Evolutionary conservation across 2,113 vertebrate genomes (phyloP).

Genomic region (Thomomys bottae): DNA sequence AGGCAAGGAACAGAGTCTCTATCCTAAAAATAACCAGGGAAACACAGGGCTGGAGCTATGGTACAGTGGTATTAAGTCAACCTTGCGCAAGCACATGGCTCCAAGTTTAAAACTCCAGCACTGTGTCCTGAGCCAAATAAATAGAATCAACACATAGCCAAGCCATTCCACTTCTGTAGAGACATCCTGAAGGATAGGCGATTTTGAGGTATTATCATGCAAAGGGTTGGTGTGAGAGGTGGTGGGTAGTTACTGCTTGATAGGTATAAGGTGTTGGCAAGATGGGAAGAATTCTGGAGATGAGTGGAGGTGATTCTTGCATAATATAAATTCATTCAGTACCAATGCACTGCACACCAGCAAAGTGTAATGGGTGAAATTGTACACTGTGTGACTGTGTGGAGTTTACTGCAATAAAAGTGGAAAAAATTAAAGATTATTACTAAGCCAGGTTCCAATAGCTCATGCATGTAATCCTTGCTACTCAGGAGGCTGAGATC

Average conservation of each 20-base stretch:
- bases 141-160: not conserved
- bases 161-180: not conserved
- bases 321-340: not conserved
- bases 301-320: not conserved
- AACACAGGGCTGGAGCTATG: too few species aligned
- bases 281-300: not conserved
- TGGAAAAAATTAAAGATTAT: not conserved
- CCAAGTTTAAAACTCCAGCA: too few species aligned
- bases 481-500: too few species aligned
- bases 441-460: too few species aligned
- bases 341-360: not conserved
- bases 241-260: not conserved
- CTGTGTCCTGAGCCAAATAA: too few species aligned
- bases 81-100: too few species aligned
- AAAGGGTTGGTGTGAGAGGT: rapidly evolving
- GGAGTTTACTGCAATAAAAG: slow-evolving; percentile 1
- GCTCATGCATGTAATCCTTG: too few species aligned
- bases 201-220: not conserved
- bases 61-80: too few species aligned
- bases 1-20: too few species aligned
- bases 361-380: not conserved
- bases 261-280: not conserved
- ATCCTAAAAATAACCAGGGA: too few species aligned
- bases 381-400: not conserved
- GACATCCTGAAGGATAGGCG: not conserved